These are phyloP conservation scores for Monochamus saltuarius DNA, from an alignment of 1,140 invertebrate genomes.

Conservation along the genomic window DNA sequence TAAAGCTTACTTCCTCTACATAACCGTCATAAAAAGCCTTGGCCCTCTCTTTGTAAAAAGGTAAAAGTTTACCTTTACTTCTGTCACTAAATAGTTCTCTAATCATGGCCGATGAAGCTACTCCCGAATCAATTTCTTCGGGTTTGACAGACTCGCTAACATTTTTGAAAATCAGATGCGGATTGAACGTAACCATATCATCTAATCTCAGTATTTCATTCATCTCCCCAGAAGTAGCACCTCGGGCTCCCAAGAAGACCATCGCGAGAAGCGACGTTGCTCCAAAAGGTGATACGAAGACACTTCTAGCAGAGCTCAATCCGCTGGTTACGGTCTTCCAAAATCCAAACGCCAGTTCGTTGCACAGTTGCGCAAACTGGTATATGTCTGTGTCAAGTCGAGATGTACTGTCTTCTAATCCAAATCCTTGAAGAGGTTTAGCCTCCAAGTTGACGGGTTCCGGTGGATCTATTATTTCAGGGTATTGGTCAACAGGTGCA, in stretches of 20 bases:
- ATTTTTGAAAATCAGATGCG: constrained; percentile 80
- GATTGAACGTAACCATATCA: constrained; percentile 85
- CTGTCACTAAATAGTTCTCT: constrained; percentile 77
- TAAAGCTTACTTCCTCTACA: constrained; percentile 81
- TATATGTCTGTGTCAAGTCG: constrained; percentile 57
- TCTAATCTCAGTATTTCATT: constrained; percentile 82
- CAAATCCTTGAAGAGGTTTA: constrained; percentile 65
- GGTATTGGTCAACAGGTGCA: constrained; percentile 20
- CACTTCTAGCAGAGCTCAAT: constrained; percentile 70
- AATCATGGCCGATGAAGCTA: constrained; percentile 73
- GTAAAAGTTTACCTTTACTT: constrained; percentile 72
- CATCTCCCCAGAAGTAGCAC: constrained; percentile 86
- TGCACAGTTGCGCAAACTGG: constrained; percentile 65
- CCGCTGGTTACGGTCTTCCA: constrained; percentile 70
- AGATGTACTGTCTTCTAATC: constrained; percentile 71
- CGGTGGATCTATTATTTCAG: constrained; percentile 28
- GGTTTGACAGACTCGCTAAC: constrained; percentile 73
- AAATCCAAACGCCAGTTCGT: constrained; percentile 79
- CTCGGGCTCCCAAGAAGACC: constrained; percentile 83
- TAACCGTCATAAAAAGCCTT: constrained; percentile 83
- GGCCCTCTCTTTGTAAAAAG: constrained; percentile 82
- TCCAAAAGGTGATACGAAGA: constrained; percentile 83
- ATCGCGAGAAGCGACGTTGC: constrained; percentile 81
- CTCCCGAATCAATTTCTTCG: constrained; percentile 60
- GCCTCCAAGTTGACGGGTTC: constrained; percentile 56